Evolutionary conservation across 2,113 vertebrate species (phyloP).

Genomic region (Catharus minimus): DNA sequence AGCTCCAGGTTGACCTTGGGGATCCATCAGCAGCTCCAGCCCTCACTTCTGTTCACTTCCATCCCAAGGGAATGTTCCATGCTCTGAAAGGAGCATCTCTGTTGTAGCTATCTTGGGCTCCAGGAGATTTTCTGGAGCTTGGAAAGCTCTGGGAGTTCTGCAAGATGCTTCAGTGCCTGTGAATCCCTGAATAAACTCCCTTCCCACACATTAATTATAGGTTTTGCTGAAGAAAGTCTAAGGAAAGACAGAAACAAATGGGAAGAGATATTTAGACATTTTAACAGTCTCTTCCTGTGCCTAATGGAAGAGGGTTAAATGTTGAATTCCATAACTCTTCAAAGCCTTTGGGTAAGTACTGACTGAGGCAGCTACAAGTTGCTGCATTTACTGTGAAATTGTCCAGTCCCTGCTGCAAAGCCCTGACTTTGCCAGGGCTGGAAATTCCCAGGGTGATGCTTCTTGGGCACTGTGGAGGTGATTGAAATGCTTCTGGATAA

Average conservation of each 20-base stretch:
- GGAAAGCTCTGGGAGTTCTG: background rate
- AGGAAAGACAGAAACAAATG: background rate
- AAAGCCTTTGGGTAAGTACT: background rate
- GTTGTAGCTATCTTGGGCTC: background rate
- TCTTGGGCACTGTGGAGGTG: background rate
- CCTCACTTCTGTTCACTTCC: background rate
- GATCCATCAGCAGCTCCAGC: background rate
- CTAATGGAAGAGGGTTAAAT: background rate
- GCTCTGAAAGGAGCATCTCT: background rate
- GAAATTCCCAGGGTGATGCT: background rate
- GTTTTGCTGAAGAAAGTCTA: background rate
- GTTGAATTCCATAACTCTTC: background rate
- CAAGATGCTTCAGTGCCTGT: background rate
- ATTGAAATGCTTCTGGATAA: background rate
- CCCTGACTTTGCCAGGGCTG: background rate
- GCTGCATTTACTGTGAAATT: background rate
- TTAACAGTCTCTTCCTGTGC: background rate
- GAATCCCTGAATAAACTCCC: background rate
- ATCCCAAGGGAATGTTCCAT: background rate
- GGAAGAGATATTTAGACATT: background rate
- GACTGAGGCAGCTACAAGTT: background rate
- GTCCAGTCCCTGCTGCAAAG: background rate
- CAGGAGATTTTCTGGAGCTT: background rate
- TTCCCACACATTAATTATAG: background rate
- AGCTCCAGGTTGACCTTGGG: background rate